Base-by-base conservation (phyloP, 2,888 invertebrate genomes). In the Anaspis maculata region DNA sequence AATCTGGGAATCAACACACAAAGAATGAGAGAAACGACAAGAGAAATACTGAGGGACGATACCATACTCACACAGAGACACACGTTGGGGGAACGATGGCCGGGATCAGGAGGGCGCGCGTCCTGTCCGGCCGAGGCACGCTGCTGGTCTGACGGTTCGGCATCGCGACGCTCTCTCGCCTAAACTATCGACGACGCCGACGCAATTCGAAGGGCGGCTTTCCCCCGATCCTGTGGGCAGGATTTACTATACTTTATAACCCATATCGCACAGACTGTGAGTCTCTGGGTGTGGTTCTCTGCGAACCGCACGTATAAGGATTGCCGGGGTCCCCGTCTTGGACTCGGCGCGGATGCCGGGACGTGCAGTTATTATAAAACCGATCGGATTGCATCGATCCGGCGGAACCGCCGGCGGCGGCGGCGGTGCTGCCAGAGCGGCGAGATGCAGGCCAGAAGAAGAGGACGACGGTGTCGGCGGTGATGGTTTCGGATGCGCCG, bases 181-280 rank as follows among this genome's bases (percentile, higher is more conserved):
- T 49, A 47, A 46, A 44, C 46, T 44, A 46, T 51, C 59, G 62
- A 62, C 65, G 66, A n/a, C 65, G 66, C 65, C 66, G 66, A 64
- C 64, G 65, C 64, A 58, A 52, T 52, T 49, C 49, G 45, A 52
- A 54, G 62, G 62, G 62, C 59, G 61, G 60, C 56, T 56, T 54
- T 57, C 59, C 58, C 59, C 54, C 54, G 53, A 52, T 54, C 52
- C 57, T 58, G 64, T 64, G 66, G 66, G 66, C 64, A 61, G 66
- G 64, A 64, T 64, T 62, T 62, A 55, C 56, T 52, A n/a, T n/a
- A 48, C 51, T 59, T 58, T 60, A 59, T 61, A 55, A 56, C 71
- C 72, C 72, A 71, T 72, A 71, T 66, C 67, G 69, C 72, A 72
- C 73, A 54, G 61, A 63, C 64, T 62, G 63, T 64, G 64, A 63